These are phyloP conservation scores for Diceros bicornis DNA, from an alignment of 2,797 vertebrate species.

Conservation along the genomic window DNA sequence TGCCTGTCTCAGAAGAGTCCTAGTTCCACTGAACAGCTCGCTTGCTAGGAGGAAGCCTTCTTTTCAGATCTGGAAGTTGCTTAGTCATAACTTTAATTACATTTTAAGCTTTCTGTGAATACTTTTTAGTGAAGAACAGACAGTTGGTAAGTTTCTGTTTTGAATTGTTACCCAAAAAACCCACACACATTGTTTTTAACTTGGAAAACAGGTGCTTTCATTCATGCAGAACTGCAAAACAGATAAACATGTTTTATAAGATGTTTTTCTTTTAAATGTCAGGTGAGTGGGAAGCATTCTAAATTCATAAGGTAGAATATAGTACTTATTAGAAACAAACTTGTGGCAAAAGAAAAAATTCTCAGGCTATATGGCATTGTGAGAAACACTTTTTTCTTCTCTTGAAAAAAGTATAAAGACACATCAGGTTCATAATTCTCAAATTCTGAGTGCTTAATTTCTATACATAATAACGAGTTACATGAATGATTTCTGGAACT, in stretches of 20 bases:
- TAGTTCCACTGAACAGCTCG: not conserved
- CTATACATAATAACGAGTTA: not conserved
- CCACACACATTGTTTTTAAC: slow-evolving; percentile 29
- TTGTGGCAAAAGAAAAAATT: slow-evolving; percentile 23
- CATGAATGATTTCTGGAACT: not conserved
- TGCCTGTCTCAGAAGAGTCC: not conserved
- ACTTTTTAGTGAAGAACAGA: slow-evolving; percentile 1
- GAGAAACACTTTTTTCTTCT: not conserved
- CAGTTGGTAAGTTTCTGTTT: slow-evolving; percentile 55
- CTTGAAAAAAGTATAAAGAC: not conserved
- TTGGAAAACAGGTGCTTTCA: slow-evolving; percentile 65
- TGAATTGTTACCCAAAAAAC: not conserved
- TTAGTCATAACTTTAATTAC: slow-evolving; percentile 22
- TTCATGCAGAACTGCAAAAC: slow-evolving; percentile 48
- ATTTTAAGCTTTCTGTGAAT: slow-evolving; percentile 56
- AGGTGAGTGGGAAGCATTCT: slow-evolving; percentile 35
- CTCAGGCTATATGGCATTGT: not conserved
- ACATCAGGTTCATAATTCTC: not conserved
- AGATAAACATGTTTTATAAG: slow-evolving; percentile 22
- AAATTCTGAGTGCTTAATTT: not conserved
- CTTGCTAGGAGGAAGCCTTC: slow-evolving; percentile 44
- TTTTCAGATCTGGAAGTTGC: slow-evolving; percentile 60
- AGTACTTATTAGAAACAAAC: slow-evolving; percentile 36
- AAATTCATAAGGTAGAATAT: slow-evolving; percentile 8
- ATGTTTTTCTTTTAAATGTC: slow-evolving; percentile 60